Evolutionary conservation across 1,140 invertebrate genomes (phyloP), one percentile per base, ranked within the genome.

Genomic region (Pteromalus puparum): DNA sequence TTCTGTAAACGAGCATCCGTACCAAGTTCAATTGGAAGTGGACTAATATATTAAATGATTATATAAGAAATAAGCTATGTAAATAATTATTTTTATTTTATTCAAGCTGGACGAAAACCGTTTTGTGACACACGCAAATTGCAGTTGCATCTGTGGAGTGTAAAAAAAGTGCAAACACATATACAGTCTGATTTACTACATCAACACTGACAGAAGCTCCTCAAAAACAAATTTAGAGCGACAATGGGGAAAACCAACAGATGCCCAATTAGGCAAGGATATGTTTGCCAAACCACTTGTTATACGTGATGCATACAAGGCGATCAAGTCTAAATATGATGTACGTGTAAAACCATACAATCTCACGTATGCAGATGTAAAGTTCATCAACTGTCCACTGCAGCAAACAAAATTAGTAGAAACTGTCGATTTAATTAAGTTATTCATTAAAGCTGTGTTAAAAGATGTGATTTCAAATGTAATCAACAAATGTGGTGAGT

Each of bases 81-180:
- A 48, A 48, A 15, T 48, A 48, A 1, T 48, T 10, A 48, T 48
- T 48, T 13, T 5, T 48, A 15, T 48, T 48, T 48, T 48, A 48
- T 48, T 38, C 7, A 48, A 30, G 46, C 46, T 48, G 12, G 13
- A 48, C 15, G 3, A 48, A 15, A 1, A 48, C 12, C 46, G 46
- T 48, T 15, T 48, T 2, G 15, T 48, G n/a, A n/a, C n/a, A n/a
- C n/a, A n/a, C n/a, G n/a, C n/a, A n/a, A 1, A 13, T 28, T 88
- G 86, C 78, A 87, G 46, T 81, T 86, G 87, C 80, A 85, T 87
- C 30, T 86, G 81, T 65, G 79, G 83, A 68, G 13, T 86, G 61
- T 84, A 83, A 67, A 73, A 72, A 28, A 86, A 86, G 76, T 88
- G 86, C 74, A 88, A 87, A 79, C 86, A 87, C 68, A 65, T 88